Percentiles rank a stretch among this genome's conserved stretches.
phyloP scores from a whole-genome alignment of 2,888 invertebrate genomes.

The Megalurothrips usitatus region DNA sequence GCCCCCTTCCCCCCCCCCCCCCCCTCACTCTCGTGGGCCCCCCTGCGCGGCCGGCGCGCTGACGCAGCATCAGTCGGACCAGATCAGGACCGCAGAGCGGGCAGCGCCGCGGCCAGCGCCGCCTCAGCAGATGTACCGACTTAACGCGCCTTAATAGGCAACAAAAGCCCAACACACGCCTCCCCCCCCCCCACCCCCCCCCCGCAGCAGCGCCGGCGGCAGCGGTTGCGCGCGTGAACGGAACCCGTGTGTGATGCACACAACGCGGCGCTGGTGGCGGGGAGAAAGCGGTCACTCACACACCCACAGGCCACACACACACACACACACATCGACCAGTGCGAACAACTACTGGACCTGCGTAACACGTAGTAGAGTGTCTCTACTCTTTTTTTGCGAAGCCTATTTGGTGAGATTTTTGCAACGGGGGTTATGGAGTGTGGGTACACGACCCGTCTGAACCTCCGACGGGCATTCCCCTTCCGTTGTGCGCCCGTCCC shows the following conservation, averaged over 20 bases:
- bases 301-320: background rate
- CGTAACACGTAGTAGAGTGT: too few species aligned
- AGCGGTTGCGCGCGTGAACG: background rate
- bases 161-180: background rate
- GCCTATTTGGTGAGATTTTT: too few species aligned
- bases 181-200: background rate
- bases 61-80: background rate
- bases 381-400: too few species aligned
- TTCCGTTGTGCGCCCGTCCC: too few species aligned
- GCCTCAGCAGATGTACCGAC: background rate
- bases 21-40: too few species aligned
- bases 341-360: too few species aligned
- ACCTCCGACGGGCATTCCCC: too few species aligned
- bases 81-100: background rate
- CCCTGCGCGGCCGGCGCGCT: background rate
- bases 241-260: background rate
- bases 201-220: background rate
- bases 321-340: too few species aligned
- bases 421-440: too few species aligned
- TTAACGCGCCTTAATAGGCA: conserved; percentile 21
- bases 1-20: too few species aligned
- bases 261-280: background rate
- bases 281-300: conserved; percentile 1
- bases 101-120: background rate
- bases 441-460: too few species aligned